Conservation (phyloP, 2,888 invertebrate genomes). For the Melikaiella ostensackeni region DNA sequence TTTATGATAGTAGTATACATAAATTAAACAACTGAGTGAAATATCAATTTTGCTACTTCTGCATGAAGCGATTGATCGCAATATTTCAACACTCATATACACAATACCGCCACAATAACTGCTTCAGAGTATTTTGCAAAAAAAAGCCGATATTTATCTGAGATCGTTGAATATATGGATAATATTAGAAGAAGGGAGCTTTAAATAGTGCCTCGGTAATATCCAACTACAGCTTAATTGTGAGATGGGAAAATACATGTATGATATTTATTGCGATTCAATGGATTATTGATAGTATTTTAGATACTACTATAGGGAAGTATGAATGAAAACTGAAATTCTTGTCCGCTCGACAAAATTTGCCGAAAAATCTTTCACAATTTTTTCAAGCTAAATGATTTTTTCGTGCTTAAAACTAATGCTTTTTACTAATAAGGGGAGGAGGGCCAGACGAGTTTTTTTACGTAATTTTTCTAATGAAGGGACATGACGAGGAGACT, state of each 20-base stretch:
- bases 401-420: background rate
- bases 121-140: conserved; percentile 30
- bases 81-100: background rate
- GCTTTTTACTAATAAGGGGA: background rate
- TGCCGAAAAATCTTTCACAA: background rate
- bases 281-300: conserved; percentile 51
- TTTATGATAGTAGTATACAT: background rate
- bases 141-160: conserved; percentile 36
- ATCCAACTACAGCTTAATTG: conserved; percentile 55
- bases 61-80: conserved; percentile 20
- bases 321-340: conserved; percentile 44
- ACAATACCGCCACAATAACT: conserved; percentile 14
- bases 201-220: conserved; percentile 76
- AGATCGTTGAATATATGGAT: conserved; percentile 43
- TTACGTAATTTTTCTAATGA: too few species aligned
- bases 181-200: conserved; percentile 68
- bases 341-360: conserved; percentile 22
- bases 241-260: conserved; percentile 48
- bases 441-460: too few species aligned
- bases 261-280: conserved; percentile 51
- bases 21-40: background rate
- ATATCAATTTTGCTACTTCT: conserved; percentile 21
- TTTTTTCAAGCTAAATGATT: background rate
- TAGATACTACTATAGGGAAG: conserved; percentile 52
- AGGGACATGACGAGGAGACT: too few species aligned